phyloP scores from a whole-genome alignment of 2,797 vertebrate genomes.

The Halcyon smyrnensis region DNA sequence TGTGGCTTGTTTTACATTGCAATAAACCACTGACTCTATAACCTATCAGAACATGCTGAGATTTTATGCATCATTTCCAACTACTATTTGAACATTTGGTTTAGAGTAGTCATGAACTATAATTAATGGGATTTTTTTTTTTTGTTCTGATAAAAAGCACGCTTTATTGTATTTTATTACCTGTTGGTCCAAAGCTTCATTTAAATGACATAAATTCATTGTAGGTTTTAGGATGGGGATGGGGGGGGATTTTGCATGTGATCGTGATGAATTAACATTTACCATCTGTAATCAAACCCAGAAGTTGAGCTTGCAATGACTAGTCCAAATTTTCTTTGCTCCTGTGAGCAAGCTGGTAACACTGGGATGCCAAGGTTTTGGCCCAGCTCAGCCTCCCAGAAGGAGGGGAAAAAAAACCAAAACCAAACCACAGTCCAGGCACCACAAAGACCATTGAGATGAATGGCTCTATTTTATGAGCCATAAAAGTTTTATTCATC shows the following conservation, averaged over 20 bases:
- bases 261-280: conserved; percentile 38
- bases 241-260: neutral
- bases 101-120: conserved; percentile 70
- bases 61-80: conserved; percentile 51
- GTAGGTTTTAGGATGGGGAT: conserved; percentile 3
- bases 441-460: conserved; percentile 85
- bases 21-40: conserved; percentile 75
- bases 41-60: conserved; percentile 73
- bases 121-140: conserved; percentile 61
- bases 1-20: conserved; percentile 69
- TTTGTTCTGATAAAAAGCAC: conserved; percentile 28
- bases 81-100: conserved; percentile 65
- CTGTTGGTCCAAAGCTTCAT: conserved; percentile 44
- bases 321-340: conserved; percentile 13
- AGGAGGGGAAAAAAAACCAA: neutral
- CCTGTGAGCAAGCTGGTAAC: conserved; percentile 15
- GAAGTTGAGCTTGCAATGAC: neutral
- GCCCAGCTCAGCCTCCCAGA: conserved; percentile 72
- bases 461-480: conserved; percentile 97
- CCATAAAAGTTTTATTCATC: conserved; percentile 99
- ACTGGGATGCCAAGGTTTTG: conserved; percentile 45
- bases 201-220: conserved; percentile 33
- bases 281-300: conserved; percentile 19
- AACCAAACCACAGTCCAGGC: conserved; percentile 24
- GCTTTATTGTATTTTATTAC: conserved; percentile 54